Conservation (phyloP, 2,888 invertebrate species). For the Acrocera orbiculus region DNA sequence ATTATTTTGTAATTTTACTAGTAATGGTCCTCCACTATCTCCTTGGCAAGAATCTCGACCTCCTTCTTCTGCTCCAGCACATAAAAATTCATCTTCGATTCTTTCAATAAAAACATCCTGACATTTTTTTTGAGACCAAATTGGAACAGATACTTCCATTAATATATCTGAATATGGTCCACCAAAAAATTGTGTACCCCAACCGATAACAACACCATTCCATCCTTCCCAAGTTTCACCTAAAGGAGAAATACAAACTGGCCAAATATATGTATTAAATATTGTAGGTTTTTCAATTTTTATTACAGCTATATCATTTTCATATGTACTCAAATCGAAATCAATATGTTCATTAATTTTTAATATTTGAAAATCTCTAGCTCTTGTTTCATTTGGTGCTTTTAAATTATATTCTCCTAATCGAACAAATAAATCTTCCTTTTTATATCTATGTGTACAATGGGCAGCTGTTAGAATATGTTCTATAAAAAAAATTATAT, state of each 20-base stretch:
- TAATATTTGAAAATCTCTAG: slow-evolving; percentile 48
- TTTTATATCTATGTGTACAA: slow-evolving; percentile 35
- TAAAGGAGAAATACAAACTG: slow-evolving; percentile 64
- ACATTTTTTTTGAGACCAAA: slow-evolving; percentile 56
- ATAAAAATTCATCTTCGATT: slow-evolving; percentile 50
- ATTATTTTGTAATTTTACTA: slow-evolving; percentile 52
- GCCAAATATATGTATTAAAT: slow-evolving; percentile 68
- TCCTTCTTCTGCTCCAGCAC: slow-evolving; percentile 59
- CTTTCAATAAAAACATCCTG: slow-evolving; percentile 41
- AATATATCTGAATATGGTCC: slow-evolving; percentile 51
- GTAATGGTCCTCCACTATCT: slow-evolving; percentile 47
- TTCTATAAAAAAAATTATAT: slow-evolving; percentile 8
- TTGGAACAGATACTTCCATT: slow-evolving; percentile 59
- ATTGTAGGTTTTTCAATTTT: slow-evolving; percentile 44
- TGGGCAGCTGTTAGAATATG: slow-evolving; percentile 46
- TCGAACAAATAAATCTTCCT: slow-evolving; percentile 46
- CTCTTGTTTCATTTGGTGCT: slow-evolving; percentile 45
- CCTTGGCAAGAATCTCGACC: slow-evolving; percentile 71
- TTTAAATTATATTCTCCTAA: slow-evolving; percentile 70
- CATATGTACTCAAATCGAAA: slow-evolving; percentile 48
- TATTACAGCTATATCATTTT: slow-evolving; percentile 61
- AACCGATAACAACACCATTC: slow-evolving; percentile 53
- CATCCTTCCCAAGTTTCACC: slow-evolving; percentile 41
- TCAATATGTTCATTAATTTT: slow-evolving; percentile 48
- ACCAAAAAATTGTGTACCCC: slow-evolving; percentile 57